These are phyloP conservation scores for Leiothrix lutea DNA, from an alignment of 2,113 vertebrate genomes.

Conservation along the genomic window DNA sequence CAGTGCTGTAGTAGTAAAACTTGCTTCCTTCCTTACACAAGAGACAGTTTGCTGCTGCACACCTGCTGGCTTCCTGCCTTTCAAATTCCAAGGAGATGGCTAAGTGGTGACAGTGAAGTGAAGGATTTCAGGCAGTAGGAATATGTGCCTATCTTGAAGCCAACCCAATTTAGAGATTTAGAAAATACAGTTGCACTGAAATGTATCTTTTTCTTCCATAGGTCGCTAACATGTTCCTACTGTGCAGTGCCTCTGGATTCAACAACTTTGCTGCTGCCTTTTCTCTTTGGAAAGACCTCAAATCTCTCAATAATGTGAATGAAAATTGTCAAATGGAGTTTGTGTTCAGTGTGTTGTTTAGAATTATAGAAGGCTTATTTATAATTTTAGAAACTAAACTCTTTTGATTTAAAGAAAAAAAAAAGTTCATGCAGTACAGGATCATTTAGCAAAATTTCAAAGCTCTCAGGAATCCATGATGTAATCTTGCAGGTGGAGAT, in stretches of 20 bases:
- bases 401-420: slow-evolving; percentile 10
- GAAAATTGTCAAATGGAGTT: slow-evolving; percentile 41
- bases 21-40: not conserved
- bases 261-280: slow-evolving; percentile 1
- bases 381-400: slow-evolving; percentile 10
- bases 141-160: not conserved
- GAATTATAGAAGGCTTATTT: slow-evolving; percentile 19
- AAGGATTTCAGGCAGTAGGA: not conserved
- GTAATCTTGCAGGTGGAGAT: not conserved
- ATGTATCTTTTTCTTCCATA: slow-evolving; percentile 57
- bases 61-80: not conserved
- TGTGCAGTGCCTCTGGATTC: not conserved
- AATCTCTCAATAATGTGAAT: slow-evolving; percentile 66
- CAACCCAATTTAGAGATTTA: not conserved
- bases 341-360: slow-evolving; percentile 51
- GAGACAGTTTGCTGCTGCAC: not conserved
- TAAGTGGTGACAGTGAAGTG: not conserved
- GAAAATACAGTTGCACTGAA: not conserved
- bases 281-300: slow-evolving; percentile 57
- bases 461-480: not conserved
- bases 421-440: not conserved
- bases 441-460: slow-evolving; percentile 21
- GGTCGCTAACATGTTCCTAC: slow-evolving; percentile 49
- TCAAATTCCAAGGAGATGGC: not conserved
- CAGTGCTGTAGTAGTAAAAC: not conserved